Percentiles rank a stretch among this genome's conserved stretches.
Conservation (phyloP, 1,140 invertebrate genomes). For the Drosophila prosaltans region DNA sequence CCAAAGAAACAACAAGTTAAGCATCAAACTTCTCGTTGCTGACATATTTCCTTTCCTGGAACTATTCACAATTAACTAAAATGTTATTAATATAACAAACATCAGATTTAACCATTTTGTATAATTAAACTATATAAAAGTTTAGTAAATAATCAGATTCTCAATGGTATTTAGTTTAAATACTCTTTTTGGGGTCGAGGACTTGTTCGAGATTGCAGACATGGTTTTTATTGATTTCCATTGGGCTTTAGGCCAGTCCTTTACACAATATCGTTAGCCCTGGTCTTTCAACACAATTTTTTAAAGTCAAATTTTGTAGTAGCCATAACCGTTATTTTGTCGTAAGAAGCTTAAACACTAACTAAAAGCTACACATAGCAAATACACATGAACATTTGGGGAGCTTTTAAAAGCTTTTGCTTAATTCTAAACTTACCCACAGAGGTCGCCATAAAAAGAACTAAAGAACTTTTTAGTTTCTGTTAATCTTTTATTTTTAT, state of each 20-base stretch:
- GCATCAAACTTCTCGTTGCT: too few species aligned
- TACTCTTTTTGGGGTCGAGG: too few species aligned
- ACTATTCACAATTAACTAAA: too few species aligned
- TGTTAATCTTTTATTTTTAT: neutral
- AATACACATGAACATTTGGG: neutral
- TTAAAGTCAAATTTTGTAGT: neutral
- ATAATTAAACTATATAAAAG: too few species aligned
- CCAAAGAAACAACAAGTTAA: too few species aligned
- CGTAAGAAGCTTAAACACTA: neutral
- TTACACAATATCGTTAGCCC: neutral
- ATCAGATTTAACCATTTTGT: too few species aligned
- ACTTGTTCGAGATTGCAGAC: neutral
- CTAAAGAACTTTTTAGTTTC: neutral
- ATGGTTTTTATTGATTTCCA: neutral
- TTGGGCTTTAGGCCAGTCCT: neutral
- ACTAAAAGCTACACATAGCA: neutral
- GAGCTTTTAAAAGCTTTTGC: neutral
- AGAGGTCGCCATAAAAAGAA: neutral
- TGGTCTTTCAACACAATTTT: neutral
- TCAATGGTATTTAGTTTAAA: too few species aligned
- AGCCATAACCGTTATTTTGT: neutral
- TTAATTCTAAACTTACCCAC: neutral
- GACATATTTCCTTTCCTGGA: too few species aligned
- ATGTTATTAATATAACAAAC: too few species aligned
- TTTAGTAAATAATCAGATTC: too few species aligned